A percentile compares a stretch with the other conserved stretches of the same genome.
These are phyloP conservation scores for Piprites chloris DNA, from an alignment of 2,113 vertebrate genomes.

Conservation along the genomic window DNA sequence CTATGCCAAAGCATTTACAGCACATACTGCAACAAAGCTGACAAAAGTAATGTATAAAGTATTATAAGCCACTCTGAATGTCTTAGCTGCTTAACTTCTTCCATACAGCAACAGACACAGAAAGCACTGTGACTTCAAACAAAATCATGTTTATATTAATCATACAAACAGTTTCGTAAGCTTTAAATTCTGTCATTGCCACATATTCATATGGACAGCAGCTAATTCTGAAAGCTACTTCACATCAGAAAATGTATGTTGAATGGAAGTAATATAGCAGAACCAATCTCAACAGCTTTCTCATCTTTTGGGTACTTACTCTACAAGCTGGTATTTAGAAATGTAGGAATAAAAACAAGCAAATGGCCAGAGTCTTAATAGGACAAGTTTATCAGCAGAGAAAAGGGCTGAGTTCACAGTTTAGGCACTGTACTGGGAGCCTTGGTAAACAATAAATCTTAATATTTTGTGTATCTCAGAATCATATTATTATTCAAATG, in stretches of 20 bases:
- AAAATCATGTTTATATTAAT: neutral
- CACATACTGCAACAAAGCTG: neutral
- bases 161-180: neutral
- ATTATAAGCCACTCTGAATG: neutral
- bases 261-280: neutral
- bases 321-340: neutral
- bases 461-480: neutral
- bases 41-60: constrained; percentile 12
- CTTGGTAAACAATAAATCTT: neutral
- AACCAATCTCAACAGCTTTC: neutral
- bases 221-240: neutral
- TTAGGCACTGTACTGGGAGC: neutral
- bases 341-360: neutral
- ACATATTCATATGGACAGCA: neutral
- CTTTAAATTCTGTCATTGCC: neutral
- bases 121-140: neutral
- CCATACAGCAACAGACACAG: neutral
- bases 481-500: neutral
- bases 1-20: constrained; percentile 22
- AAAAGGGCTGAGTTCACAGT: neutral
- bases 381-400: neutral
- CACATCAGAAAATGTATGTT: neutral
- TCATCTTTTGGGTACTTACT: neutral
- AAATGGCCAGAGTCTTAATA: neutral
- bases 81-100: neutral